A percentile compares a stretch with the other conserved stretches of the same genome.
These are phyloP conservation scores for Proisotoma minuta DNA, from an alignment of 2,888 invertebrate genomes.

Conservation along the genomic window DNA sequence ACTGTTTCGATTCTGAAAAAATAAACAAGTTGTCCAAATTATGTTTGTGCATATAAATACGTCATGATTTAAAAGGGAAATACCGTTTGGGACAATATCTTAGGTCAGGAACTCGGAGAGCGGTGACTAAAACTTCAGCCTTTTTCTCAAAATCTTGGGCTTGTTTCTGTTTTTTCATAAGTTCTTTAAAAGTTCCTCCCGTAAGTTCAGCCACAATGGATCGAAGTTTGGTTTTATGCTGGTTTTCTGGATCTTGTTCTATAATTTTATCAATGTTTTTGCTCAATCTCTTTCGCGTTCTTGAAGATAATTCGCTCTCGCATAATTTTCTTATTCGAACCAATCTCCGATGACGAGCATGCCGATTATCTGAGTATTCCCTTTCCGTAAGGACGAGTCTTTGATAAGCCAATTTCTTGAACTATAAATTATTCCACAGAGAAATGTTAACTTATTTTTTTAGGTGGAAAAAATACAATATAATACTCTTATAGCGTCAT, in stretches of 20 bases:
- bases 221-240: not conserved
- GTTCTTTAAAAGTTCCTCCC: not conserved
- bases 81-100: slow-evolving; percentile 23
- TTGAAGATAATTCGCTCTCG: not conserved
- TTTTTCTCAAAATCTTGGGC: slow-evolving; percentile 15
- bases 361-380: slow-evolving; percentile 15
- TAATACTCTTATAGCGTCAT: slow-evolving; percentile 19
- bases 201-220: not conserved
- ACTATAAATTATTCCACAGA: not conserved
- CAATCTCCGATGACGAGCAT: not conserved
- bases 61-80: not conserved
- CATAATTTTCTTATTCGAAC: slow-evolving; percentile 19
- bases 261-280: not conserved
- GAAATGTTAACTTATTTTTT: not conserved
- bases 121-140: slow-evolving; percentile 12
- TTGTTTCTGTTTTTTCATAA: slow-evolving; percentile 7
- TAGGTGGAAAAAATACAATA: not conserved
- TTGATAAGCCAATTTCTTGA: slow-evolving; percentile 14
- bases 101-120: slow-evolving; percentile 19
- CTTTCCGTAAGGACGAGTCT: slow-evolving; percentile 12
- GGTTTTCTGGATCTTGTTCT: not conserved
- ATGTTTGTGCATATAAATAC: not conserved
- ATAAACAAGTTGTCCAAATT: not conserved
- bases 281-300: not conserved
- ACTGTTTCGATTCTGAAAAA: not conserved